These are phyloP conservation scores for Anodontia alba DNA, from an alignment of 2,888 invertebrate genomes.

Conservation along the genomic window DNA sequence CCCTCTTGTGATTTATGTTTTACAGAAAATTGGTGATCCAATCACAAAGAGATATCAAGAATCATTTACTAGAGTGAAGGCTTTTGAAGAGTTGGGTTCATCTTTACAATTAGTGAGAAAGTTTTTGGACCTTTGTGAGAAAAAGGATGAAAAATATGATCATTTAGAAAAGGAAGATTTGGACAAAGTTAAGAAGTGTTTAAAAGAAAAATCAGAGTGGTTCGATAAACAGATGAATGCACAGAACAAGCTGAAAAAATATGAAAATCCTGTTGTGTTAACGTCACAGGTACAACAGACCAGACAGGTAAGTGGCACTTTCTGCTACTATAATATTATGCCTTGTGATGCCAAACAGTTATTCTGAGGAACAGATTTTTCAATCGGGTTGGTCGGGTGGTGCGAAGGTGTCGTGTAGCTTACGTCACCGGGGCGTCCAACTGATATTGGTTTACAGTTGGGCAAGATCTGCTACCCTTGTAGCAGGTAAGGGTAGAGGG, in stretches of 20 bases:
- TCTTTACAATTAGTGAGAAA: slow-evolving; percentile 93
- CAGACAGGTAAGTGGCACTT: slow-evolving; percentile 87
- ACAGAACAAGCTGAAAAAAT: slow-evolving; percentile 89
- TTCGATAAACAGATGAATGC: slow-evolving; percentile 91
- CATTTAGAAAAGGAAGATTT: slow-evolving; percentile 90
- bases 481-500: no score
- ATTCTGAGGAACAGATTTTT: no score
- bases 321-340: no score
- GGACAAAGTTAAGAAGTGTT: slow-evolving; percentile 89
- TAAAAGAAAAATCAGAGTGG: slow-evolving; percentile 92
- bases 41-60: slow-evolving; percentile 94
- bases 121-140: slow-evolving; percentile 87
- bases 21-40: slow-evolving; percentile 93
- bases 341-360: no score
- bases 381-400: no score
- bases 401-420: no score
- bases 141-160: slow-evolving; percentile 85
- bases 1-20: no score
- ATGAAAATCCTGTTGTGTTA: slow-evolving; percentile 90
- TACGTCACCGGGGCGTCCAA: no score
- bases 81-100: slow-evolving; percentile 92
- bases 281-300: slow-evolving; percentile 92
- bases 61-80: slow-evolving; percentile 91
- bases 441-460: no score
- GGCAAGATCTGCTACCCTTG: no score